Evolutionary conservation across 2,797 vertebrate species (phyloP), one percentile per base, ranked within the genome.

Genomic region (Mormyrus proboscirostris): DNA sequence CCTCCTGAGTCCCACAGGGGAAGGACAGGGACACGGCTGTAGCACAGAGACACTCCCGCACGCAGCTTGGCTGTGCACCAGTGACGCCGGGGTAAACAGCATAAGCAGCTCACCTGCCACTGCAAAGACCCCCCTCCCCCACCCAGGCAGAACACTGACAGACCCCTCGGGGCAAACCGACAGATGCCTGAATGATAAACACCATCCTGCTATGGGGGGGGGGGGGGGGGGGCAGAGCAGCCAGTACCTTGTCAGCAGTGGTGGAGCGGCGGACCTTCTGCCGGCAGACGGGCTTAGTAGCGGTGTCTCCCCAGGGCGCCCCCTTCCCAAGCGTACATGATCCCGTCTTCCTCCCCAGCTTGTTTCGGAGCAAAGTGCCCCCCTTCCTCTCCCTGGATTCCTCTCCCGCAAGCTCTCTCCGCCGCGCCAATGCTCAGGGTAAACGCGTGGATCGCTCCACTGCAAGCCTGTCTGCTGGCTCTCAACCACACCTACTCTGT

Each of bases 391-490:
- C 19, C 14, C 25, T 14, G 44, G 57, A 10, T 86, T 86, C 62
- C 87, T 38, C 65, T 59, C 69, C 33, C 41, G 10, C 38, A 14
- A 19, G 16, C 55, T 82, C 19, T 79, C 50, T 83, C 38, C 69
- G 2, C 50, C 4, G 29, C 69, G 10, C 10, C n/a, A 57, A 4
- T 50, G 87, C 79, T 62, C 41, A 55, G 55, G 57, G 76, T 8
- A 90, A 88, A 65, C 55, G 57, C 76, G 69, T 12, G 14, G 87
- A 90, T 88, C 44, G 41, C 62, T 8, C 76, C 62, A 44, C 89
- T 57, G 89, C 86, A 57, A 65, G 86, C 41, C 55, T 41, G 87
- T 85, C 79, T 57, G 49, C 47, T 84, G 38, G 41, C 41, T 41
- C 79, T 14, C 33, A 87, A n/a, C n/a, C 53, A 59, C 53, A 3